Evolutionary conservation across 2,113 vertebrate species (phyloP).

Genomic region (Cygnus buccinator): DNA sequence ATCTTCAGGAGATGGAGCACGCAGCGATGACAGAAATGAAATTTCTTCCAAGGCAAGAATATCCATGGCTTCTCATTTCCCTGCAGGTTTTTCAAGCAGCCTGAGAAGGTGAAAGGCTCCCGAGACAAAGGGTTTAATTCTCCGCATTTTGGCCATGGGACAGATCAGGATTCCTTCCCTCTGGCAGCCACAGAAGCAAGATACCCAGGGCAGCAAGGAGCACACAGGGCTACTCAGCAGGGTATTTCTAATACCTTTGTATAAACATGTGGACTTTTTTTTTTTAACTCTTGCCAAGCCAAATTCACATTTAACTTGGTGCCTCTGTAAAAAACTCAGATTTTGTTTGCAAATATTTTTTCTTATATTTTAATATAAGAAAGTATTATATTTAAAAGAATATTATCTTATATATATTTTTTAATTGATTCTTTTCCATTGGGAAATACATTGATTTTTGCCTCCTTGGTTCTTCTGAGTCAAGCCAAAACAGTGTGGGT

Average conservation of each 20-base stretch:
- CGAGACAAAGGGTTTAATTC: slow-evolving; percentile 65
- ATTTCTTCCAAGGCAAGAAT: neutral
- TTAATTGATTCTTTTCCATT: neutral
- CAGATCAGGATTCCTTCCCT: slow-evolving; percentile 65
- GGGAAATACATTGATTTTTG: neutral
- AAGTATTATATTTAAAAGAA: too few species aligned
- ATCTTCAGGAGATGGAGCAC: neutral
- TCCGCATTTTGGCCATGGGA: slow-evolving; percentile 1
- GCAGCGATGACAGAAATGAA: neutral
- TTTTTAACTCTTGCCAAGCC: slow-evolving; percentile 7
- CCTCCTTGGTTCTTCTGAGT: neutral
- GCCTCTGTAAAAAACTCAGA: neutral
- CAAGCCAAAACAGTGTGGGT: neutral
- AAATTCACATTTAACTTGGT: neutral
- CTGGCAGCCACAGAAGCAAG: slow-evolving; percentile 39
- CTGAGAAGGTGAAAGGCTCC: slow-evolving; percentile 49
- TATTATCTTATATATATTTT: too few species aligned
- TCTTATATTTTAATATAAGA: too few species aligned
- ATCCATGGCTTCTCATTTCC: slow-evolving; percentile 28
- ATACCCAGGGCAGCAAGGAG: slow-evolving; percentile 19
- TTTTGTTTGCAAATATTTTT: neutral
- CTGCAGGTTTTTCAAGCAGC: slow-evolving; percentile 15
- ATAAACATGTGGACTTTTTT: neutral
- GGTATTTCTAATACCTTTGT: neutral
- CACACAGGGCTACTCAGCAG: neutral